Percentiles rank a stretch among this genome's conserved stretches.
These are phyloP conservation scores for Callospermophilus lateralis DNA, from an alignment of 2,113 vertebrate species.

Conservation along the genomic window DNA sequence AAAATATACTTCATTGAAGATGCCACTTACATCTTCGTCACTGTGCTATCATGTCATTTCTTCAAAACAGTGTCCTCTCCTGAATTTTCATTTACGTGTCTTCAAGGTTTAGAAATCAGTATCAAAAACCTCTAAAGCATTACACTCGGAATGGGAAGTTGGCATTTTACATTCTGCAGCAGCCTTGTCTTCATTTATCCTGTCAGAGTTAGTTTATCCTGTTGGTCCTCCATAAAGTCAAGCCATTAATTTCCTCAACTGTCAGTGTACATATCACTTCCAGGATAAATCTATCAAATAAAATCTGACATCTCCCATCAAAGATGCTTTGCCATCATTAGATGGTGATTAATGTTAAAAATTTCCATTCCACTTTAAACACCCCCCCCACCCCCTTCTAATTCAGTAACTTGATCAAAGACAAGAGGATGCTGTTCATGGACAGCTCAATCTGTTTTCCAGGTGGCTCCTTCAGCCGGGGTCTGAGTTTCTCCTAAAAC, in stretches of 20 bases:
- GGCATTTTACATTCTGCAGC: constrained; percentile 58
- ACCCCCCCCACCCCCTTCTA: background rate
- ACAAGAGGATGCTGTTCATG: constrained; percentile 22
- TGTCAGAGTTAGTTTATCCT: constrained; percentile 73
- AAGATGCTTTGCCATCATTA: constrained; percentile 65
- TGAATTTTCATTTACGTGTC: constrained; percentile 55
- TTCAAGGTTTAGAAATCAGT: background rate
- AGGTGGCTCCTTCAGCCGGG: background rate
- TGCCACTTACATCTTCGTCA: constrained; percentile 33
- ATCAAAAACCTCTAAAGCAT: background rate
- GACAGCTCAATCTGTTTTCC: background rate
- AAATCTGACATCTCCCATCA: constrained; percentile 77
- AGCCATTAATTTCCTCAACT: constrained; percentile 80
- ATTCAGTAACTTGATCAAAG: constrained; percentile 59
- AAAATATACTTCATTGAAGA: background rate
- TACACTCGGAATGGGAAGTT: constrained; percentile 40
- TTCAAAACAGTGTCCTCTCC: constrained; percentile 51
- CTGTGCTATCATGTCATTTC: background rate
- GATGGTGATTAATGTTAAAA: constrained; percentile 77
- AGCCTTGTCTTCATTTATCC: constrained; percentile 67
- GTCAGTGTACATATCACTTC: constrained; percentile 71
- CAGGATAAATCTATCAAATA: constrained; percentile 75
- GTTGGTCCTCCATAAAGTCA: constrained; percentile 69
- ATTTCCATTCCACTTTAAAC: constrained; percentile 61
- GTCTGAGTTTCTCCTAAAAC: background rate